Percentiles rank a stretch among this genome's conserved stretches.
Conservation (phyloP, 2,888 invertebrate species). For the Zygothrica quintamaculata region DNA sequence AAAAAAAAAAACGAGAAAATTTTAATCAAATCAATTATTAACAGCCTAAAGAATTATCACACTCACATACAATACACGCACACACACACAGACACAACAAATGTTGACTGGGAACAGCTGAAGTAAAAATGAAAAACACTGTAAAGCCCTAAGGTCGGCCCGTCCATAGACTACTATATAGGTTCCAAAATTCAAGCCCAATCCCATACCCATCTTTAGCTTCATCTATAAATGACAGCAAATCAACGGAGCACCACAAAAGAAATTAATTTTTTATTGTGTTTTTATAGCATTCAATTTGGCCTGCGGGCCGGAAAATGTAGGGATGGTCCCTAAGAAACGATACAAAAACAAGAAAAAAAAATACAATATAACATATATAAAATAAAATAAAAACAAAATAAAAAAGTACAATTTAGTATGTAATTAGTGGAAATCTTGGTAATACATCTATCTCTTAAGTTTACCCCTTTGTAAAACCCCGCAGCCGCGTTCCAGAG, state of each 20-base stretch:
- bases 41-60: conserved; percentile 17
- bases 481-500: too few species aligned
- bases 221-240: conserved; percentile 22
- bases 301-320: conserved; percentile 38
- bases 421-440: conserved; percentile 31
- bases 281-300: conserved; percentile 34
- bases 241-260: conserved; percentile 27
- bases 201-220: neutral
- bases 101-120: conserved; percentile 31
- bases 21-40: conserved; percentile 52
- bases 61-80: conserved; percentile 2
- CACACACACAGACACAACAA: conserved; percentile 4
- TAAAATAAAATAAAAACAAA: conserved; percentile 1
- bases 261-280: conserved; percentile 54
- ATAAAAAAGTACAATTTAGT: conserved; percentile 22
- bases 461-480: too few species aligned
- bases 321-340: conserved; percentile 22
- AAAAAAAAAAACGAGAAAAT: conserved; percentile 23
- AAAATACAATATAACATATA: neutral
- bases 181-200: neutral
- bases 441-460: neutral
- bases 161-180: conserved; percentile 14
- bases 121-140: too few species aligned
- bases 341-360: neutral
- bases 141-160: conserved; percentile 14